Base-by-base conservation (phyloP, 2,888 invertebrate species). In the Melikaiella ostensackeni region DNA sequence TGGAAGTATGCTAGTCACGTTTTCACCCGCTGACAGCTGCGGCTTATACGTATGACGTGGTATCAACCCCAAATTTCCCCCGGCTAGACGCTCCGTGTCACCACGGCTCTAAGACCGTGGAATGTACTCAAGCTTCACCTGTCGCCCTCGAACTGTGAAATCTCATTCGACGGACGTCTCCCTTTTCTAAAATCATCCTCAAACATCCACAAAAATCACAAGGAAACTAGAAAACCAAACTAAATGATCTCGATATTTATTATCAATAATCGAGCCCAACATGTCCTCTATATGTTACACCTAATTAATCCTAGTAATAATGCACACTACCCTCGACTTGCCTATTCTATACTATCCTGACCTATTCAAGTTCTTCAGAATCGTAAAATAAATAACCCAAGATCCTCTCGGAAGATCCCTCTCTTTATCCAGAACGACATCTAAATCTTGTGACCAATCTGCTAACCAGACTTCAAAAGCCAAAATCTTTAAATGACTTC, bases 1-100 rank as follows among this genome's bases (percentile, higher is more conserved):
- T 85, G 85, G 85, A 83, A 85, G 84, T 85, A 91, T 90, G 89
- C 91, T 90, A 90, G 91, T 91, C 91, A 91, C 91, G 91, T 91
- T 89, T 89, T 86, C 85, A 89, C 85, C 86, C 88, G 89, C 89
- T 91, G 91, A 91, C 91, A 91, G 91, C 90, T 91, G 91, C 83
- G 91, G 90, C 90, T 90, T 91, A 91, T 91, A 91, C 90, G 89
- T 91, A 91, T 91, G 90, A 91, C 89, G 89, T 87, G 88, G 87
- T 91, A 91, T 91, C 91, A 91, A 90, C 89, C 91, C 89, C 89
- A 89, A 90, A 90, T 89, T 90, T 90, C 88, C 86, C 85, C 84
- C 84, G 84, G 84, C 85, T 84, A 86, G 86, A 87, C 86, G 85
- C 87, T 83, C 87, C 88, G 86, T 89, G 88, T 89, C 90, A 88